These are phyloP conservation scores for Octodon degus DNA, from an alignment of 2,113 vertebrate species.

Conservation along the genomic window DNA sequence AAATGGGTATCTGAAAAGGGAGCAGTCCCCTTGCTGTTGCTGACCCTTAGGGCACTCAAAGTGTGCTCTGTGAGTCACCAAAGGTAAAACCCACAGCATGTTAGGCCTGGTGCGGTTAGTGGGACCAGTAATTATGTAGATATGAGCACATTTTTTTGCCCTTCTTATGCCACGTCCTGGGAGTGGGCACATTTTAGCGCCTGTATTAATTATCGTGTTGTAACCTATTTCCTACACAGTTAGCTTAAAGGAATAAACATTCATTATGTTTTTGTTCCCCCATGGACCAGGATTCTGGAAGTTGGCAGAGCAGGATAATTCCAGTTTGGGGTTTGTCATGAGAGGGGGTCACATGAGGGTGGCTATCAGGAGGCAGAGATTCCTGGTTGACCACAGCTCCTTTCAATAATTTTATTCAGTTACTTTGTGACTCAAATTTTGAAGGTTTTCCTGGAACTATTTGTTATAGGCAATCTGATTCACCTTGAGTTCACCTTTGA, in stretches of 20 bases:
- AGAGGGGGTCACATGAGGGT: neutral
- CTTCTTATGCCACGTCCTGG: neutral
- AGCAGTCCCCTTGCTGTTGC: neutral
- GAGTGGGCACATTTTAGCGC: neutral
- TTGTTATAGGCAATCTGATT: neutral
- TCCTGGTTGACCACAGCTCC: neutral
- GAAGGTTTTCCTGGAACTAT: neutral
- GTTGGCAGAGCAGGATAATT: neutral
- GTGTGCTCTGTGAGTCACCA: neutral
- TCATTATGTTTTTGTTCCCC: neutral
- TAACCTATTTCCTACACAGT: neutral
- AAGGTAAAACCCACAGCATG: neutral
- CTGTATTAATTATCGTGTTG: slow-evolving; percentile 10
- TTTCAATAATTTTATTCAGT: neutral
- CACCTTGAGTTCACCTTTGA: slow-evolving; percentile 58
- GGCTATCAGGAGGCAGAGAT: neutral
- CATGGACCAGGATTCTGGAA: neutral
- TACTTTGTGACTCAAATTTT: slow-evolving; percentile 1
- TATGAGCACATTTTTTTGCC: neutral
- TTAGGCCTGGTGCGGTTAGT: neutral
- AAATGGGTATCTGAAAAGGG: slow-evolving; percentile 23
- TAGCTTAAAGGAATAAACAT: neutral
- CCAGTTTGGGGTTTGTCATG: neutral
- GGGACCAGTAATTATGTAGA: neutral
- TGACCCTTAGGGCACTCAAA: neutral